Conservation (phyloP, 1,140 invertebrate genomes). For the Drosophila serrata region DNA sequence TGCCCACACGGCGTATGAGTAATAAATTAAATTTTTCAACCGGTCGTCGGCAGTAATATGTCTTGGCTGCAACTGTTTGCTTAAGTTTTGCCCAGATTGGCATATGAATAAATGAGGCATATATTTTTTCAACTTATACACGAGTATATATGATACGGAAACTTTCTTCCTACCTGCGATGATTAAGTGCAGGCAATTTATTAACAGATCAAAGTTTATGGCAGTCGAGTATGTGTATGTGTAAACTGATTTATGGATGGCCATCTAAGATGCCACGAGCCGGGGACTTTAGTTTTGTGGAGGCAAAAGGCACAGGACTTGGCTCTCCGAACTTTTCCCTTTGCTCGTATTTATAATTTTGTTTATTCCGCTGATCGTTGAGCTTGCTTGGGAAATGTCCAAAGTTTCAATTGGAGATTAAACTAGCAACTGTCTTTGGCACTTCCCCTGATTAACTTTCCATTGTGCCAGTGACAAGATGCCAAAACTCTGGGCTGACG, state of each 20-base stretch:
- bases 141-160: constrained; percentile 28
- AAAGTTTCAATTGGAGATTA: constrained; percentile 55
- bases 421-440: constrained; percentile 40
- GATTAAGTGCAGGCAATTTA: constrained; percentile 74
- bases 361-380: constrained; percentile 42
- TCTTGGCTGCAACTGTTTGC: constrained; percentile 28
- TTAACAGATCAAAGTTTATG: constrained; percentile 78
- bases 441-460: constrained; percentile 49
- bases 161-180: constrained; percentile 61
- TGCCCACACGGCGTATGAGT: constrained; percentile 45
- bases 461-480: constrained; percentile 44
- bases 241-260: constrained; percentile 56
- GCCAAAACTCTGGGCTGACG: constrained; percentile 44
- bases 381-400: constrained; percentile 22
- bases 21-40: constrained; percentile 63
- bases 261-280: constrained; percentile 38
- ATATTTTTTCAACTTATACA: constrained; percentile 36
- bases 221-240: constrained; percentile 30
- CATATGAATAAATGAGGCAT: constrained; percentile 56
- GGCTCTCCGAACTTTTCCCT: constrained; percentile 21
- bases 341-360: constrained; percentile 39
- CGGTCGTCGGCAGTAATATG: constrained; percentile 40
- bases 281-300: neutral
- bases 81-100: constrained; percentile 49
- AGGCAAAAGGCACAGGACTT: neutral